Conservation (phyloP, 2,113 vertebrate species). For the Pangasianodon gigas region DNA sequence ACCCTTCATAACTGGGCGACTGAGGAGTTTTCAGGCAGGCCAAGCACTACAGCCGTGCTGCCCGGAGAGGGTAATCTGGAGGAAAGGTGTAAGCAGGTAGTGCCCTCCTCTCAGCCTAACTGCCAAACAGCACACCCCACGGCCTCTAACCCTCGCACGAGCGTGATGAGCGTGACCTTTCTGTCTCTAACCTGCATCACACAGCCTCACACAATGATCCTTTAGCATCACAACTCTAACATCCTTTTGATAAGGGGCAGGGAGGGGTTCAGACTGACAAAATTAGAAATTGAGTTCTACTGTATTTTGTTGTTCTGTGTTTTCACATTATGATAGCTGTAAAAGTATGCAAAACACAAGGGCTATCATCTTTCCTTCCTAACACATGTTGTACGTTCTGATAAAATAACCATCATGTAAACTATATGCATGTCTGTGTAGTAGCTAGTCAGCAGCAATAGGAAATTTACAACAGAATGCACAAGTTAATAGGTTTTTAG, state of each 20-base stretch:
- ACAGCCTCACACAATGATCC: slow-evolving; percentile 23
- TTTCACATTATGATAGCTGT: slow-evolving; percentile 3
- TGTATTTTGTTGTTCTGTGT: slow-evolving; percentile 37
- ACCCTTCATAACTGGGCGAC: slow-evolving; percentile 88
- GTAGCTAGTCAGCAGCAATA: not conserved
- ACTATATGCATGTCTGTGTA: slow-evolving; percentile 58
- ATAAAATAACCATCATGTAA: slow-evolving; percentile 58
- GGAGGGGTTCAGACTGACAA: not conserved
- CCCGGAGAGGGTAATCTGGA: slow-evolving; percentile 88
- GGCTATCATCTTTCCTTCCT: slow-evolving; percentile 50
- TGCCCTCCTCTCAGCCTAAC: slow-evolving; percentile 57
- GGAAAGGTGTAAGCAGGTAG: slow-evolving; percentile 97
- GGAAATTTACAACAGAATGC: not conserved
- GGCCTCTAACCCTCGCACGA: slow-evolving; percentile 72
- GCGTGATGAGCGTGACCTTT: slow-evolving; percentile 45
- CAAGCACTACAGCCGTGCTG: slow-evolving; percentile 81
- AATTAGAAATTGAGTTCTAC: not conserved
- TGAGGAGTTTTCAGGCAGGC: slow-evolving; percentile 87
- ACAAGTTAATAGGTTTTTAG: not conserved
- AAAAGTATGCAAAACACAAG: slow-evolving; percentile 34
- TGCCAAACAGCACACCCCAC: slow-evolving; percentile 60
- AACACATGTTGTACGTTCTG: slow-evolving; percentile 57
- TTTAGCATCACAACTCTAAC: slow-evolving; percentile 13
- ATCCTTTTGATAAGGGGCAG: not conserved
- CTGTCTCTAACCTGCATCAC: slow-evolving; percentile 52